phyloP scores from a whole-genome alignment of 2,113 vertebrate species.

The Sander lucioperca region DNA sequence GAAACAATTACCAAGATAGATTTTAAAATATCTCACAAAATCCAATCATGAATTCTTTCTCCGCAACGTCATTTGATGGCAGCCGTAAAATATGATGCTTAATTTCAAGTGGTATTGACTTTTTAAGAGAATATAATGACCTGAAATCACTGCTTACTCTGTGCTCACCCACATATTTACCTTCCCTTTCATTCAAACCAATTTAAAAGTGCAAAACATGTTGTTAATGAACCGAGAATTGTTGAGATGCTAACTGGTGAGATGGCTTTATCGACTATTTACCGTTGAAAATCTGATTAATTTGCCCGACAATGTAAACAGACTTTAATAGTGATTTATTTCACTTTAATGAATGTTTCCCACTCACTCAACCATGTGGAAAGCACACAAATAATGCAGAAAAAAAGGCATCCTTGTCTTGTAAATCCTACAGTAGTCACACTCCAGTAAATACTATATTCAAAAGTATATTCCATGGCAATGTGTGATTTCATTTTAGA shows the following conservation, averaged over 20 bases:
- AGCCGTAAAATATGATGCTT: not conserved
- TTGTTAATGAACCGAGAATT: not conserved
- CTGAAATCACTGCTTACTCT: not conserved
- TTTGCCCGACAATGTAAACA: conserved; percentile 16
- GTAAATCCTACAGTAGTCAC: not conserved
- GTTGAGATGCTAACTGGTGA: not conserved
- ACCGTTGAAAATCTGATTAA: conserved; percentile 7
- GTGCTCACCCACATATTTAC: not conserved
- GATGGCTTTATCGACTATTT: conserved; percentile 8
- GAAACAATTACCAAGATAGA: conserved; percentile 33
- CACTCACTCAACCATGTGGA: not conserved
- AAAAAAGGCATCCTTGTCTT: not conserved
- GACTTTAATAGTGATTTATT: conserved; percentile 22
- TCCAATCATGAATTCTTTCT: not conserved
- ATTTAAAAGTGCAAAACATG: conserved; percentile 14
- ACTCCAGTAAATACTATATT: conserved; percentile 1
- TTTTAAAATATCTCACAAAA: not conserved
- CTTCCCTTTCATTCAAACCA: not conserved
- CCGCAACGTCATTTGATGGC: not conserved
- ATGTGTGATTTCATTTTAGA: conserved; percentile 4
- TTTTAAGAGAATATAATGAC: not conserved
- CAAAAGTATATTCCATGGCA: not conserved
- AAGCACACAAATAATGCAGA: not conserved
- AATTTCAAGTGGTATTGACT: not conserved
- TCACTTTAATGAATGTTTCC: not conserved